Evolutionary conservation across 2,888 invertebrate genomes (phyloP).

Genomic region (Euphydryas editha): DNA sequence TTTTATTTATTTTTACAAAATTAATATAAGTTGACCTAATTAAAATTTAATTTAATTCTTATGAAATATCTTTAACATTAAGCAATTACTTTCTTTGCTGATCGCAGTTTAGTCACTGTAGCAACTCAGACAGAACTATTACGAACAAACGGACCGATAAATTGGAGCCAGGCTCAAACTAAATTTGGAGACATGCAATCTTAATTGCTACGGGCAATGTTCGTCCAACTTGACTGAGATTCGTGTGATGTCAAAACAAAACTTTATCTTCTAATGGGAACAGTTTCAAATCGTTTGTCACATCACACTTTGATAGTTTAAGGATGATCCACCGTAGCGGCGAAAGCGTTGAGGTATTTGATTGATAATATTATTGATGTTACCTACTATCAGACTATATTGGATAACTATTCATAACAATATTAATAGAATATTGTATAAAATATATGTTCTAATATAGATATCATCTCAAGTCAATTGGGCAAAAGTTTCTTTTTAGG

Average conservation of each 20-base stretch:
- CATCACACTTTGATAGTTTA: conserved; percentile 10
- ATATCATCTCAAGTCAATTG: too few relatives aligned
- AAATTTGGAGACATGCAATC: conserved; percentile 73
- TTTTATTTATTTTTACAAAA: too few relatives aligned
- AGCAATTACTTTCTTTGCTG: conserved; percentile 1
- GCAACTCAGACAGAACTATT: conserved; percentile 32
- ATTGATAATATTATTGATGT: not conserved
- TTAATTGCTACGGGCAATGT: conserved; percentile 68
- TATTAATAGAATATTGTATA: too few relatives aligned
- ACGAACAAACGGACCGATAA: conserved; percentile 59
- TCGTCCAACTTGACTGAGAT: conserved; percentile 43
- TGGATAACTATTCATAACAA: too few relatives aligned
- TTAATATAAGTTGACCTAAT: too few relatives aligned
- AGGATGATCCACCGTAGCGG: not conserved
- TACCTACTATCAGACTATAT: not conserved
- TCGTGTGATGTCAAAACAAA: conserved; percentile 32
- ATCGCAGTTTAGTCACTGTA: conserved; percentile 1
- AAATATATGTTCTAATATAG: too few relatives aligned
- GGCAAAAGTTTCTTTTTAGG: too few relatives aligned
- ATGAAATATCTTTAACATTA: not conserved
- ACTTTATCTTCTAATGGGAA: conserved; percentile 41
- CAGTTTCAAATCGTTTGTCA: conserved; percentile 40
- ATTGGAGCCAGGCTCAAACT: conserved; percentile 63
- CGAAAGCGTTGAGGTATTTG: not conserved
- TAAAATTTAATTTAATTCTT: not conserved